Base-by-base conservation (phyloP, 2,888 invertebrate genomes). In the Ceratothoa steindachneri region DNA sequence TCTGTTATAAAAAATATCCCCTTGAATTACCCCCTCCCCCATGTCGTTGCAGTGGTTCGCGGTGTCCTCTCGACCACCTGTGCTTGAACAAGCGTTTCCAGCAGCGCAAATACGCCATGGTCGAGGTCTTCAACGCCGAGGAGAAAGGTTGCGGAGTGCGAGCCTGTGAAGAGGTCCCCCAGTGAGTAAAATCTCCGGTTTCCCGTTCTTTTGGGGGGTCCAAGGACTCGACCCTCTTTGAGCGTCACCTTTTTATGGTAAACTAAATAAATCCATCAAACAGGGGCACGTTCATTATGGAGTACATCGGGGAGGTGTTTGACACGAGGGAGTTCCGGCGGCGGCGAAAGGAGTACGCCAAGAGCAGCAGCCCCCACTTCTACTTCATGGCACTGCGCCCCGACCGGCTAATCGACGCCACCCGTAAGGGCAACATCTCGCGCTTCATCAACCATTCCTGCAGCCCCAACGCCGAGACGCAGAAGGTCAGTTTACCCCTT, bases 361-460 rank as follows among this genome's bases (percentile, higher is more conserved):
- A 91, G 81, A 92, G 93, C 75, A 93, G 94, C 84, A 93, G 93
- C 83, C 88, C 90, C 41, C 98, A 99, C 85, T 95, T 95, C 84
- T 99, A 98, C 85, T 97, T 98, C 84, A 98, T 99, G 97, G 93
- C 97, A 0, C 86, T 98, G 65, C 91, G 95, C 83, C 91, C 93
- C 0, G 95, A 97, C 85, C 90, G 93, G 77, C 90, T 95, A 72
- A 98, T 99, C 76, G 99, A 99, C 86, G 99, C 99, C 1, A 98
- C 98, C 0, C 86, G 89, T 81, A 95, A 93, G 85, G 99, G 99
- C 31, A 99, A 97, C 84, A 90, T 94, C 75, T 97, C 98, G 0
- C 87, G 99, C 53, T 99, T 98, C 83, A 97, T 99, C 81, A 99
- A 99, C 85, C 99, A 99, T 84, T 97, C 97, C 65, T 99, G 99